Base-by-base conservation (phyloP, 2,888 invertebrate genomes). In the Agriotes lineatus region DNA sequence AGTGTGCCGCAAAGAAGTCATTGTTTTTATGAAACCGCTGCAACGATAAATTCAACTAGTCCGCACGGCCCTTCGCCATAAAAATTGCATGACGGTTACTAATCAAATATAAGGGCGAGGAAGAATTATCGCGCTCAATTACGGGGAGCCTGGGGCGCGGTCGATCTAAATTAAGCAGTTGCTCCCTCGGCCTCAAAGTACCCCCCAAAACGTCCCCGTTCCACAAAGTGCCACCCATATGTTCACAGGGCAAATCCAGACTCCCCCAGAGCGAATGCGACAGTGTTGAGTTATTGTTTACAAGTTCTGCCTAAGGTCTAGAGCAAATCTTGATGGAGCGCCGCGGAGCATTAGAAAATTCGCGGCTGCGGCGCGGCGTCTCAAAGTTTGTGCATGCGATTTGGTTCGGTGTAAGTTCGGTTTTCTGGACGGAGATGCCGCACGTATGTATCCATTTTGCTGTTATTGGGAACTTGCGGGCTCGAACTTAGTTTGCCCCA, bases 281-380 rank as follows among this genome's bases (percentile, higher is more conserved):
- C 50, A 58, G 37, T 58, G 64, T 64, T 45, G 35, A 64, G 64
- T 65, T 58, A 65, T 65, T 65, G 65, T 65, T 65, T 65, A 58
- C 58, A 65, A 50, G 65, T 48, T 57, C 57, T 52, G 44, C 57
- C 30, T 37, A 30, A 48, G 56, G 44, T 65, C 56, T 45, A 64
- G 48, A 56, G 18, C 45, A 65, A 65, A 58, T 58, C 58, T 65
- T 58, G 45, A 58, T 30, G 58, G 45, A 22, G 37, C 20, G 48
- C 48, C 33, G 58, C 58, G 58, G 54, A 39, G 54, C 39, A 56
- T 63, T 63, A 52, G 63, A 63, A 63, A 59, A 44, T 61, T 37
- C 50, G 7, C 30, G n/a, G 45, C n/a, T n/a, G n/a, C n/a, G n/a
- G n/a, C n/a, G n/a, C n/a, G n/a, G 16, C 30, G n/a, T 25, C 33